Base-by-base conservation (phyloP, 2,888 invertebrate genomes). In the Meteorus cinctellus region DNA sequence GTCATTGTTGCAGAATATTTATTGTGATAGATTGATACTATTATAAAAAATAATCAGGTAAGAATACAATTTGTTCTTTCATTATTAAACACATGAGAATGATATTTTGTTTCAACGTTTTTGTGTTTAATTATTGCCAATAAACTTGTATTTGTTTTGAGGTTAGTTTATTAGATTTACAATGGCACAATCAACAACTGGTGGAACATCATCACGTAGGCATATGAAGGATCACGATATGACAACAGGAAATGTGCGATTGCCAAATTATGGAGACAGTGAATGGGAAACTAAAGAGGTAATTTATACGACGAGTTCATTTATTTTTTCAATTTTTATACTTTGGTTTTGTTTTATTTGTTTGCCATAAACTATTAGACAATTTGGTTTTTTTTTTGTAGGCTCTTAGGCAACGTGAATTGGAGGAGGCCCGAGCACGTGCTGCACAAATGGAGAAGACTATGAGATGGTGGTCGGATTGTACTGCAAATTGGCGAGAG, bases 391-490 rank as follows among this genome's bases (percentile, higher is more conserved):
- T 24, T 45, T 51, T 24, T 51, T 65, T 36, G 24, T 31, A 94
- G 91, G 93, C 93, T 66, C 89, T 94, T 76, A 91, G 93, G 14
- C 92, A 93, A 84, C 91, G 97, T 67, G 98, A 99, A 88, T 91
- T 99, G 80, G 98, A 98, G 86, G 98, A 98, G 87, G 97, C 98
- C 0, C 92, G 97, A 81, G 97, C 97, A 4, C 91, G 98, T 79
- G 97, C 98, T 19, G 95, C 97, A 0, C 98, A 99, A 90, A 99
- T 99, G 99, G 99, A 99, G 89, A 98, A 98, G 90, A 99, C 98
- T 0, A 98, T 99, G 98, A 92, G 98, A 77, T 99, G 98, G 98
- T 99, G 95, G 98, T 98, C 96, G 71, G 98, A 98, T 90, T 99
- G 99, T 89, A 98, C 98, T 0, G 97, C 98, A 0, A 96, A 96